phyloP scores from a whole-genome alignment of 2,113 vertebrate species.

The Argyrosomus japonicus region DNA sequence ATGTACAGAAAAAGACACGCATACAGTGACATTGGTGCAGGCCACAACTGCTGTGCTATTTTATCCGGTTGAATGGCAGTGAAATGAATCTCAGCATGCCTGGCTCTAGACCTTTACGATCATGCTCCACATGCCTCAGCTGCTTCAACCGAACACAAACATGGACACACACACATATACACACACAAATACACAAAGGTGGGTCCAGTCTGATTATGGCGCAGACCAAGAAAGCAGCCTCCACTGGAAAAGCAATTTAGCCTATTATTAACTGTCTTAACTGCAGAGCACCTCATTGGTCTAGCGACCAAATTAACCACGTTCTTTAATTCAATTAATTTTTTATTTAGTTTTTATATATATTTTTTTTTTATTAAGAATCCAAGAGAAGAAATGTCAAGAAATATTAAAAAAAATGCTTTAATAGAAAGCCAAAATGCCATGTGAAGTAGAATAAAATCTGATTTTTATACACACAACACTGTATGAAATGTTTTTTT shows the following conservation, averaged over 20 bases:
- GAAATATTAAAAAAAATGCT: not conserved
- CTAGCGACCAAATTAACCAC: not conserved
- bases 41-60: conserved; percentile 60
- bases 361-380: not conserved
- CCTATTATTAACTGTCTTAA: not conserved
- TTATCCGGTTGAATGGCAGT: conserved; percentile 54
- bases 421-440: not conserved
- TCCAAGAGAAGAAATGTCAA: not conserved
- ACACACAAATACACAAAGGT: conserved; percentile 9
- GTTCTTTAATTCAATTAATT: not conserved
- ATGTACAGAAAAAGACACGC: not conserved
- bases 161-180: conserved; percentile 10
- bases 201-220: not conserved
- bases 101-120: conserved; percentile 59
- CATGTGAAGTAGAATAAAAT: not conserved
- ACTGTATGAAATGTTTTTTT: too few species aligned
- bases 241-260: not conserved
- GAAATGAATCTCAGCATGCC: conserved; percentile 66
- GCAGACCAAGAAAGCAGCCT: not conserved
- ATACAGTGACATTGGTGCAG: conserved; percentile 19
- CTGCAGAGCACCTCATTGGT: not conserved
- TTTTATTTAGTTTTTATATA: too few species aligned
- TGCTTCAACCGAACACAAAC: conserved; percentile 18
- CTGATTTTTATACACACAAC: not conserved
- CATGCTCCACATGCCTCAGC: conserved; percentile 44